Evolutionary conservation across 1,140 invertebrate species (phyloP).

Genomic region (Temnothorax nylanderi): DNA sequence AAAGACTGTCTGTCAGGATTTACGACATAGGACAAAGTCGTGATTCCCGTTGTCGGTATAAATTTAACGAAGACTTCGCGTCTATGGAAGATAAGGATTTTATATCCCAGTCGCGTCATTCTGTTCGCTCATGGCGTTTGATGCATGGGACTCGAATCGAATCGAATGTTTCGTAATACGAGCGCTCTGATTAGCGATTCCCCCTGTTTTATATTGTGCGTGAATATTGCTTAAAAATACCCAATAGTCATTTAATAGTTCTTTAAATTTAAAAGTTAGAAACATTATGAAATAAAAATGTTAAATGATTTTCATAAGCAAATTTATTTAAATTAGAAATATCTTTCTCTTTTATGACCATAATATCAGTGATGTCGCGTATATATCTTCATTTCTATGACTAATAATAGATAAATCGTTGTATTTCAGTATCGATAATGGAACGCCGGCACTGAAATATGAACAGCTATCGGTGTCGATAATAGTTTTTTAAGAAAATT

Average conservation of each 20-base stretch:
- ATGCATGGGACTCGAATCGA: conserved; percentile 1
- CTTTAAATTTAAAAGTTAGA: background rate
- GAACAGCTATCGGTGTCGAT: background rate
- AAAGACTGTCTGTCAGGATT: conserved; percentile 49
- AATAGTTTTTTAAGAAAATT: conserved; percentile 1
- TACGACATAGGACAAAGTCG: conserved; percentile 66
- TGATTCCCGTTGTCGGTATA: conserved; percentile 64
- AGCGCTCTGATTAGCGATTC: conserved; percentile 30
- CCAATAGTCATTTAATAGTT: background rate
- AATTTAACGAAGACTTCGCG: conserved; percentile 48
- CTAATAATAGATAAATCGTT: background rate
- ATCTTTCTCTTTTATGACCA: background rate
- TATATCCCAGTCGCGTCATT: conserved; percentile 3
- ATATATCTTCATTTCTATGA: background rate
- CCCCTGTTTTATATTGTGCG: background rate
- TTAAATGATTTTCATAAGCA: background rate
- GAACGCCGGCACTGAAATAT: background rate
- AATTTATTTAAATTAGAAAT: background rate
- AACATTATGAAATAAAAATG: background rate
- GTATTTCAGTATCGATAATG: background rate
- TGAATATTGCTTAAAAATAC: background rate
- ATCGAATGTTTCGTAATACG: conserved; percentile 19
- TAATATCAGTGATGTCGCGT: background rate
- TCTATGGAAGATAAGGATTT: conserved; percentile 45
- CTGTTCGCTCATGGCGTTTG: background rate